Evolutionary conservation across 2,888 invertebrate genomes (phyloP).

Genomic region (Eilema caniola): DNA sequence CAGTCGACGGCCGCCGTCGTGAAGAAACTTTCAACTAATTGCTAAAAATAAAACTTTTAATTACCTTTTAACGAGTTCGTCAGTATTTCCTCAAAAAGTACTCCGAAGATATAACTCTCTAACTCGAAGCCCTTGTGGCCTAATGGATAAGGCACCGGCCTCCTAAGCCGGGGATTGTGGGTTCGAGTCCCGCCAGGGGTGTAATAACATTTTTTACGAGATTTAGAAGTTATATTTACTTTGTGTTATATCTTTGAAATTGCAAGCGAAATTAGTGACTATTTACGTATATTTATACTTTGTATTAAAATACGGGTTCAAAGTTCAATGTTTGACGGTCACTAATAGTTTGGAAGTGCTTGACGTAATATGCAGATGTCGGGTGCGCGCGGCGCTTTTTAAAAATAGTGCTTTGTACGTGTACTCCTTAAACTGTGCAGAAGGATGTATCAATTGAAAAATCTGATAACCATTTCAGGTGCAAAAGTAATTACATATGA

Average conservation of each 20-base stretch:
- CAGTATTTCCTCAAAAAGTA: background rate
- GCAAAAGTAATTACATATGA: background rate
- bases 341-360: background rate
- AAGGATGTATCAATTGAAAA: background rate
- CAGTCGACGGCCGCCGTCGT: background rate
- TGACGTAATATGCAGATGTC: background rate
- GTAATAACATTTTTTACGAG: background rate
- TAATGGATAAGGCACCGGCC: conserved; percentile 93
- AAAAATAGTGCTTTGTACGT: background rate
- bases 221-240: background rate
- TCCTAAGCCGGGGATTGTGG: conserved; percentile 93
- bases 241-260: background rate
- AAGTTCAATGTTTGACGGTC: background rate
- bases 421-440: background rate
- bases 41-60: background rate
- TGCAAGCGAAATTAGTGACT: background rate
- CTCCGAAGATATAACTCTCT: background rate
- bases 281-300: background rate
- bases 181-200: conserved; percentile 93
- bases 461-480: background rate
- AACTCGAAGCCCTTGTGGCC: conserved; percentile 89
- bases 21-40: background rate
- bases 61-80: background rate
- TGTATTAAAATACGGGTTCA: background rate
- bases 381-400: background rate